Evolutionary conservation across 2,113 vertebrate genomes (phyloP).

Genomic region (Amphilophus citrinellus): DNA sequence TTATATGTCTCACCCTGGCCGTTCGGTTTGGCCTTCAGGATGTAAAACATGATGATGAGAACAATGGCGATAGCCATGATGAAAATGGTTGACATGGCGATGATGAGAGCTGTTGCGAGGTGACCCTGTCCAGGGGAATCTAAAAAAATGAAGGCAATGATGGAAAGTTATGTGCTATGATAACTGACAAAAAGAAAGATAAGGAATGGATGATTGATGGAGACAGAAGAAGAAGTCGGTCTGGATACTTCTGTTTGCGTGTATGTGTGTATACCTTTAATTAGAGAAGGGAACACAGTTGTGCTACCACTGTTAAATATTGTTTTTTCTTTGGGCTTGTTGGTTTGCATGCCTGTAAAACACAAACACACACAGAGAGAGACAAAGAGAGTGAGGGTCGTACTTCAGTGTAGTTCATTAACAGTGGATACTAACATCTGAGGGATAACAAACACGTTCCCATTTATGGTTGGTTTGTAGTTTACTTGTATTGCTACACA

Average conservation of each 20-base stretch:
- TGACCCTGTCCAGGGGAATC: constrained; percentile 92
- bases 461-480: neutral
- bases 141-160: constrained; percentile 66
- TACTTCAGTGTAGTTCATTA: neutral
- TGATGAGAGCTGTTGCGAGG: constrained; percentile 96
- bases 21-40: constrained; percentile 94
- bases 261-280: constrained; percentile 85
- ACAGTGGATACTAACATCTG: neutral
- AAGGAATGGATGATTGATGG: neutral
- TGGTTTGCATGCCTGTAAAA: constrained; percentile 83
- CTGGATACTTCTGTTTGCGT: neutral
- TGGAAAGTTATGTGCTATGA: neutral
- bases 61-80: constrained; percentile 99
- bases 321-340: constrained; percentile 75
- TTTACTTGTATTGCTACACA: neutral
- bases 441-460: neutral
- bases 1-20: constrained; percentile 85
- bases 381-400: neutral
- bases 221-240: neutral
- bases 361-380: constrained; percentile 23
- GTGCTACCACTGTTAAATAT: constrained; percentile 86
- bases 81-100: constrained; percentile 99
- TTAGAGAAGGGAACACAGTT: constrained; percentile 86
- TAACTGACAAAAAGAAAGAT: neutral
- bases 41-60: constrained; percentile 98